Percentiles rank a stretch among this genome's conserved stretches.
These are phyloP conservation scores for Enteromius argenteus DNA, from an alignment of 2,797 vertebrate genomes.

Conservation along the genomic window DNA sequence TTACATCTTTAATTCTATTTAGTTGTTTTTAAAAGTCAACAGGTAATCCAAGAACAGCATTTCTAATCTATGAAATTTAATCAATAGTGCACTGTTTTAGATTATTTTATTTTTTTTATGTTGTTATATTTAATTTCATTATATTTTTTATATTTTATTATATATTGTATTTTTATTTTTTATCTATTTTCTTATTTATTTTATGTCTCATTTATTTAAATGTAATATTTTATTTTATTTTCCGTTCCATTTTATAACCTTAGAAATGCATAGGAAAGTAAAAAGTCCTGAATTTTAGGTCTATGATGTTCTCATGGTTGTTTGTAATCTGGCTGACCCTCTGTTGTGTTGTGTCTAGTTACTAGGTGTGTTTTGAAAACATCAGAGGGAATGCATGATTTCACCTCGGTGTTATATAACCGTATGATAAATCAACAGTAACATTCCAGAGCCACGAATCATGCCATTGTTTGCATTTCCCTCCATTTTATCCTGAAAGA, in stretches of 20 bases:
- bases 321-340: not conserved
- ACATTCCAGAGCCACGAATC: conserved; percentile 52
- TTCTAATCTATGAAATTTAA: not conserved
- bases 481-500: conserved; percentile 35
- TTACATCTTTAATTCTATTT: too few relatives aligned
- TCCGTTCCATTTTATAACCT: too few relatives aligned
- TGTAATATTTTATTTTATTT: too few relatives aligned
- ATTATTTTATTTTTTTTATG: too few relatives aligned
- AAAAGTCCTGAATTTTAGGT: not conserved
- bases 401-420: conserved; percentile 53
- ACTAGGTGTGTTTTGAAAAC: conserved; percentile 42
- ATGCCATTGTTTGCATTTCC: conserved; percentile 57
- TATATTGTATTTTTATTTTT: too few relatives aligned
- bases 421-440: conserved; percentile 26
- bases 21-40: not conserved
- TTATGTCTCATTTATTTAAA: too few relatives aligned
- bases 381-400: conserved; percentile 37
- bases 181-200: too few relatives aligned
- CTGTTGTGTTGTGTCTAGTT: conserved; percentile 34
- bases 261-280: not conserved
- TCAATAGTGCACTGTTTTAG: too few relatives aligned
- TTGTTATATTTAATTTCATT: too few relatives aligned
- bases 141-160: too few relatives aligned
- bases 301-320: not conserved
- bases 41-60: not conserved